Conservation (phyloP, 2,797 vertebrate genomes). For the Dallia pectoralis region DNA sequence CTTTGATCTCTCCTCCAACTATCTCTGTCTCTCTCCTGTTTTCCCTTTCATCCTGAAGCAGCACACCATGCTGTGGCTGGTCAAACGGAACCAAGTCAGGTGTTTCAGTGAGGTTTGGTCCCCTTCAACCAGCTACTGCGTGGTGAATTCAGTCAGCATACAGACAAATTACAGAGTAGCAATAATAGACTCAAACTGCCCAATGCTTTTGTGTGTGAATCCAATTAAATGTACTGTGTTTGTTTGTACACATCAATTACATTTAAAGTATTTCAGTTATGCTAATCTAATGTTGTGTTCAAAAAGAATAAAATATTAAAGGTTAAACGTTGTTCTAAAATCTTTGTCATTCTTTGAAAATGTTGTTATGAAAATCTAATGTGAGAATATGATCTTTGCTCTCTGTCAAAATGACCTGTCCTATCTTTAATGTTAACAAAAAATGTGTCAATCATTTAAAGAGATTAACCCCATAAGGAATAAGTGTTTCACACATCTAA, state of each 20-base stretch:
- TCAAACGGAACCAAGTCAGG: constrained; percentile 99
- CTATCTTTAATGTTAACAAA: not conserved
- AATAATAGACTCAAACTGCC: constrained; percentile 18
- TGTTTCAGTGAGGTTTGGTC: constrained; percentile 99
- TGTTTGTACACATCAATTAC: not conserved
- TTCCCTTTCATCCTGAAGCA: constrained; percentile 62
- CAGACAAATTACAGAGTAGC: constrained; percentile 38
- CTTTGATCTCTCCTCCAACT: not conserved
- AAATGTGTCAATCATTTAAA: not conserved
- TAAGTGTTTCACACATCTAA: too few relatives aligned
- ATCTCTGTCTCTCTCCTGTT: not conserved
- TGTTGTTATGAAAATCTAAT: not conserved
- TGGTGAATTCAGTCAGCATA: constrained; percentile 77
- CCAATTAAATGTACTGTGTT: not conserved
- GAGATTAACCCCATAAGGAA: too few relatives aligned
- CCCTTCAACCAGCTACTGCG: constrained; percentile 99
- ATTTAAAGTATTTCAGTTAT: not conserved
- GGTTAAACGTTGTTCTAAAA: not conserved
- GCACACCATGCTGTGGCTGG: constrained; percentile 98
- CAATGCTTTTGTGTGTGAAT: constrained; percentile 22
- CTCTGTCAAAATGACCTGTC: too few relatives aligned
- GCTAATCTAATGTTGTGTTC: not conserved
- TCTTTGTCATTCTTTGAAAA: not conserved
- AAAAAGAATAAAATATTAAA: not conserved
- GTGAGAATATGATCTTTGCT: not conserved